A percentile compares a stretch with the other conserved stretches of the same genome.
These are phyloP conservation scores for Apantesis nais DNA, from an alignment of 2,888 invertebrate genomes.

Conservation along the genomic window DNA sequence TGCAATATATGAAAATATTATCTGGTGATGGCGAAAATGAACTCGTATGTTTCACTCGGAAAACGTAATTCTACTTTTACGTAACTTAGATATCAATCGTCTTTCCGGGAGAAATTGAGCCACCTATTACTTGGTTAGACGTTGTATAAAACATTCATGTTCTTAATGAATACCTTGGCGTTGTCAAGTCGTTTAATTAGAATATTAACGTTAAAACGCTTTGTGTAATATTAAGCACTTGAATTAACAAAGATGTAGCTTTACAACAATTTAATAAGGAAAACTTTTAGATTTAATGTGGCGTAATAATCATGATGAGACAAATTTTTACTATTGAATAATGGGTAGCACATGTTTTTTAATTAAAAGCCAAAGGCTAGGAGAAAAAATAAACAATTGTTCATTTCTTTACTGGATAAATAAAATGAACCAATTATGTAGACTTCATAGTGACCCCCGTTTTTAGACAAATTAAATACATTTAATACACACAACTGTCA, in stretches of 20 bases:
- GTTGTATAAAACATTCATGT: constrained; percentile 38
- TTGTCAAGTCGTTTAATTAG: constrained; percentile 39
- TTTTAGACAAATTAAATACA: neutral
- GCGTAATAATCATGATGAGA: constrained; percentile 24
- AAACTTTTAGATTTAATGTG: constrained; percentile 24
- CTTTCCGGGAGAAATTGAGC: constrained; percentile 50
- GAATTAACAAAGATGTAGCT: constrained; percentile 37
- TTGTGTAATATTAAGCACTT: constrained; percentile 41
- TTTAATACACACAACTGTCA: neutral
- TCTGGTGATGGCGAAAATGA: constrained; percentile 66
- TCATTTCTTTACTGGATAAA: neutral
- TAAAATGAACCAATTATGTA: neutral
- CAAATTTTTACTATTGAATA: neutral
- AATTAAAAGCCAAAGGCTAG: neutral
- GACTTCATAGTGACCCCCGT: neutral
- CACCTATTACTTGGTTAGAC: constrained; percentile 23
- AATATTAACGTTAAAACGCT: constrained; percentile 38
- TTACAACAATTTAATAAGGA: constrained; percentile 34
- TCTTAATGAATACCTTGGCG: constrained; percentile 27
- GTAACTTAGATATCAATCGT: constrained; percentile 58
- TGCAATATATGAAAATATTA: constrained; percentile 73
- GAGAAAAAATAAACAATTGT: neutral
- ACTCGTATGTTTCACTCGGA: constrained; percentile 61
- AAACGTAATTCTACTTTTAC: constrained; percentile 53
- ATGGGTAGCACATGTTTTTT: neutral